A percentile compares a stretch with the other conserved stretches of the same genome.
phyloP scores from a whole-genome alignment of 1,140 invertebrate species.

The Olivierus martensii region DNA sequence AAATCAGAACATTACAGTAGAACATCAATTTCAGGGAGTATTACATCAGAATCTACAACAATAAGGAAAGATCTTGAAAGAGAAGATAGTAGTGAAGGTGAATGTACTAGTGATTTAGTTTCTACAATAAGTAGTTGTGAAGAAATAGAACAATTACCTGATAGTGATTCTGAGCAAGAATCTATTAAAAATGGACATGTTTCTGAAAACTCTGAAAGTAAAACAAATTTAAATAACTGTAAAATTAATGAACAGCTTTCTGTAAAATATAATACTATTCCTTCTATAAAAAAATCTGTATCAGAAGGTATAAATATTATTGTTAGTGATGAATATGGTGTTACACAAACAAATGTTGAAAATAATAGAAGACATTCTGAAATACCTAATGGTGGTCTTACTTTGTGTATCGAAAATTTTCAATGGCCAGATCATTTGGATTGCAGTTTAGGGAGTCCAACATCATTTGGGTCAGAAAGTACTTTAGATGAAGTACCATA shows the following conservation, averaged over 20 bases:
- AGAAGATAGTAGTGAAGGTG: constrained; percentile 4
- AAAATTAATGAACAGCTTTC: too few species aligned
- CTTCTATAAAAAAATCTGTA: too few species aligned
- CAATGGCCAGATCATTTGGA: background rate
- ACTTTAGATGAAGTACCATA: constrained; percentile 14
- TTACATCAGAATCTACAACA: constrained; percentile 11
- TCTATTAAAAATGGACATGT: too few species aligned
- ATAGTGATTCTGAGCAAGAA: background rate
- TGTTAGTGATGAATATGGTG: too few species aligned
- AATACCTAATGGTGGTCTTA: too few species aligned
- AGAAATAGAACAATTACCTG: background rate
- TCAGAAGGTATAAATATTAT: too few species aligned
- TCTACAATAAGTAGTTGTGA: constrained; percentile 15
- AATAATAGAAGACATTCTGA: too few species aligned
- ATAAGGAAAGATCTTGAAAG: constrained; percentile 7
- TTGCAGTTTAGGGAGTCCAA: constrained; percentile 8
- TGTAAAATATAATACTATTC: too few species aligned
- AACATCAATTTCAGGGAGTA: constrained; percentile 13
- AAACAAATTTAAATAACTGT: too few species aligned
- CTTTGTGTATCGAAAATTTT: background rate
- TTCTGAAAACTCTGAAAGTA: too few species aligned
- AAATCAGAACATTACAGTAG: constrained; percentile 5
- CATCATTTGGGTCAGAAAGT: constrained; percentile 8
- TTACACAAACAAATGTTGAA: too few species aligned
- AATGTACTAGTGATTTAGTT: constrained; percentile 14